Evolutionary conservation across 2,797 vertebrate genomes (phyloP), one percentile per base, ranked within the genome.

Genomic region (Hafferia zeledoni): DNA sequence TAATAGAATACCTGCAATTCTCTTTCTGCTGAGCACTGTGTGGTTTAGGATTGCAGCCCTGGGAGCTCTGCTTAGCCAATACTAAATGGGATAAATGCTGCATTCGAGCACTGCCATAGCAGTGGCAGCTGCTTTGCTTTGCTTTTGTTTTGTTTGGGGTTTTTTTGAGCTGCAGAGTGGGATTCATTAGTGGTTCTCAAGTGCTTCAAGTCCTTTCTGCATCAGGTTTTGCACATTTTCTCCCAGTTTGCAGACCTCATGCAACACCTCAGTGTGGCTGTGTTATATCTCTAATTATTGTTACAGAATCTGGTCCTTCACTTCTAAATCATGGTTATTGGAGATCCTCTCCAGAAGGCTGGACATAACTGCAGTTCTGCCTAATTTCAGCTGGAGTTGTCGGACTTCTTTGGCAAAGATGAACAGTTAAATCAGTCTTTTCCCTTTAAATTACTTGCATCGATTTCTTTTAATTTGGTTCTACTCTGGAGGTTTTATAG

Each of bases 31-130:
- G 83, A 75, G 49, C 65, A 11, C 37, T 81, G 72, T 57, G 89
- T 90, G 59, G 5, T 95, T 87, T 43, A 63, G 89, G 64, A 90
- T 84, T 79, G 75, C 56, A 93, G 63, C 70, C 56, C 63, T 79
- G 83, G 94, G 91, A 95, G 56, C 53, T 59, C 41, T 41, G 19
- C 35, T 76, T 88, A 61, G 74, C 24, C 50, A 86, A 65, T 33
- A 33, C 7, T 27, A 47, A 46, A 13, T 35, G 39, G 57, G 33
- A 55, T 39, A 75, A 88, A 43, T 63, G 46, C 65, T 72, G 46
- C 20, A 6, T 71, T 71, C 41, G 60, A 64, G 74, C 27, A 22
- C 49, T n/a, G 5, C 18, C 27, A 7, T 25, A 24, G 41, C 27
- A 37, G 23, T 49, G 59, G 50, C 53, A 87, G 31, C 12, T 28